These are phyloP conservation scores for Leptothorax acervorum DNA, from an alignment of 2,888 invertebrate species.

Conservation along the genomic window DNA sequence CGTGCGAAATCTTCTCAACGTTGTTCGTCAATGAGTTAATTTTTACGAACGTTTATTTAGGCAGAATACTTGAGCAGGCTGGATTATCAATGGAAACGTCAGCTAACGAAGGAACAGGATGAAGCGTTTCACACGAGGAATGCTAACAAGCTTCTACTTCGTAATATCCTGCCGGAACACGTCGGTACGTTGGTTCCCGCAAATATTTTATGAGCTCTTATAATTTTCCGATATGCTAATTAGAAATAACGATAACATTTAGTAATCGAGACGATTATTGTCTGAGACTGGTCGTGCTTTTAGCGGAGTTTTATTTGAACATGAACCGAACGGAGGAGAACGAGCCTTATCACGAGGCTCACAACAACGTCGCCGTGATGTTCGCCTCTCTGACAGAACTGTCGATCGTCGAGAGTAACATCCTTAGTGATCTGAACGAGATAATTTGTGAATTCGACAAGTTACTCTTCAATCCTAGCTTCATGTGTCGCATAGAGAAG, in stretches of 20 bases:
- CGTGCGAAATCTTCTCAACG: neutral
- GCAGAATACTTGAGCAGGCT: slow-evolving; percentile 95
- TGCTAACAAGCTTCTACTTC: slow-evolving; percentile 95
- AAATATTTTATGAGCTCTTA: neutral
- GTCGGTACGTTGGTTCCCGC: slow-evolving; percentile 89
- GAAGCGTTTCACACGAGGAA: slow-evolving; percentile 94
- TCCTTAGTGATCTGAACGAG: slow-evolving; percentile 91
- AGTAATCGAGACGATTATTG: neutral
- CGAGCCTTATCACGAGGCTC: slow-evolving; percentile 95
- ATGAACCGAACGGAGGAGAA: slow-evolving; percentile 89
- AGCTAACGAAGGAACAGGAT: slow-evolving; percentile 92
- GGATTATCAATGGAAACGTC: slow-evolving; percentile 93
- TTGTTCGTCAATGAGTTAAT: slow-evolving; percentile 11
- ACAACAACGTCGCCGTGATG: slow-evolving; percentile 97
- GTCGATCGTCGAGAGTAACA: slow-evolving; percentile 89
- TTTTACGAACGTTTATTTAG: slow-evolving; percentile 74
- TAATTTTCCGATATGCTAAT: neutral
- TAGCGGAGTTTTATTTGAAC: slow-evolving; percentile 93
- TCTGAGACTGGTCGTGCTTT: slow-evolving; percentile 76
- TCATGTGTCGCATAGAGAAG: slow-evolving; percentile 93
- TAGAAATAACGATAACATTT: neutral
- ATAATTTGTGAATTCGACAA: slow-evolving; percentile 98
- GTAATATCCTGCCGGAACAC: slow-evolving; percentile 97
- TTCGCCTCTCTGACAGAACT: slow-evolving; percentile 96
- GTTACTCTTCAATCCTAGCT: slow-evolving; percentile 89